A percentile compares a stretch with the other conserved stretches of the same genome.
Evolutionary conservation across 2,113 vertebrate genomes (phyloP).

Genomic region (Calyptommatus sinebrachiatus): DNA sequence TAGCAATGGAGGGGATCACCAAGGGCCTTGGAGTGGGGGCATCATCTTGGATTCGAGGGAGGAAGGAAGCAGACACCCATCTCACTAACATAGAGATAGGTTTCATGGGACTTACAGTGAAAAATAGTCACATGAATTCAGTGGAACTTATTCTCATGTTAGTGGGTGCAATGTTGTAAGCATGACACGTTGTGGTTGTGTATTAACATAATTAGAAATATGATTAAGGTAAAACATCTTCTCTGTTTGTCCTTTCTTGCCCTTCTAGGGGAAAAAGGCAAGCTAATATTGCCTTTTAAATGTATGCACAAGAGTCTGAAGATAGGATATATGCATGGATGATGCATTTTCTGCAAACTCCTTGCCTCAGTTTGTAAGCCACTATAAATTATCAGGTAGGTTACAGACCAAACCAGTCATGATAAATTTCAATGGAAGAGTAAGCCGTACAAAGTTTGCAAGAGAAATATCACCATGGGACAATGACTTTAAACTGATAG

Average conservation of each 20-base stretch:
- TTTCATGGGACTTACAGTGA: no score
- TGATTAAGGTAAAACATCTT: neutral
- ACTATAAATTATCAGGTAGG: neutral
- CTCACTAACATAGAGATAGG: no score
- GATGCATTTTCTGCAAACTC: neutral
- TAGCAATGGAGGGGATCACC: no score
- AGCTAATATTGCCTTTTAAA: neutral
- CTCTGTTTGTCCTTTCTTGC: neutral
- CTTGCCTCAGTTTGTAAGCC: neutral
- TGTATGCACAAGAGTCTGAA: neutral
- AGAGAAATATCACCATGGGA: slow-evolving; percentile 8
- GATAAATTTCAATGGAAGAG: slow-evolving; percentile 12
- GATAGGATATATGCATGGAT: neutral
- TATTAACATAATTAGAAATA: neutral
- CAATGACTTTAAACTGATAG: slow-evolving; percentile 23
- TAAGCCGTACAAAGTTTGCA: slow-evolving; percentile 1
- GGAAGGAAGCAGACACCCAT: no score
- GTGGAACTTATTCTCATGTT: neutral
- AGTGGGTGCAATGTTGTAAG: neutral
- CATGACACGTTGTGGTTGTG: neutral
- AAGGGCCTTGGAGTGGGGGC: no score
- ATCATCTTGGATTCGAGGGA: no score
- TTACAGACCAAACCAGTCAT: slow-evolving; percentile 19
- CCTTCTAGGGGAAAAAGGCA: neutral
- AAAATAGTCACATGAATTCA: neutral